phyloP scores from a whole-genome alignment of 2,888 invertebrate genomes.

The Theristus sp. region DNA sequence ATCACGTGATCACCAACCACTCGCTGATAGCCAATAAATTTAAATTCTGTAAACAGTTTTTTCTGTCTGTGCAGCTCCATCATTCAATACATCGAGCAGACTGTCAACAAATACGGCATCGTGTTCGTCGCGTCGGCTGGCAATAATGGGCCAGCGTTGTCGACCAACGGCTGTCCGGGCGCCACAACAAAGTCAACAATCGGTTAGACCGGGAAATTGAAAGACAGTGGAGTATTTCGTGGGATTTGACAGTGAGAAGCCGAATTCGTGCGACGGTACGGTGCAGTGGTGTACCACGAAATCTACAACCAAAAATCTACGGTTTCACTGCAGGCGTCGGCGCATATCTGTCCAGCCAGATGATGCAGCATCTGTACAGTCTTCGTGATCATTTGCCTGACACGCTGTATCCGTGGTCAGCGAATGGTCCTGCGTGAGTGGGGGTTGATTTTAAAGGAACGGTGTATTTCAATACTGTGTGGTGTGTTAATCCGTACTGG shows the following conservation, averaged over 20 bases:
- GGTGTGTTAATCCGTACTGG: too few relatives aligned
- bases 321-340: constrained; percentile 52
- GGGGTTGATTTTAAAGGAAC: neutral
- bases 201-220: neutral
- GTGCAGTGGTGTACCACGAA: neutral
- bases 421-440: constrained; percentile 38
- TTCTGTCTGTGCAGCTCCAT: constrained; percentile 46
- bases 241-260: neutral
- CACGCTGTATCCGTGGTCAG: constrained; percentile 55
- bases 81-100: constrained; percentile 42
- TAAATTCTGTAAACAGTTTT: too few relatives aligned
- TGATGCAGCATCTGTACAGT: constrained; percentile 89
- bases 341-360: constrained; percentile 87
- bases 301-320: too few relatives aligned
- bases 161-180: constrained; percentile 58
- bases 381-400: constrained; percentile 60
- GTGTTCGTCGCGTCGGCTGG: constrained; percentile 85
- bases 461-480: too few relatives aligned
- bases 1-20: too few relatives aligned
- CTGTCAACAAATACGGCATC: constrained; percentile 69
- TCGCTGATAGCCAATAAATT: too few relatives aligned
- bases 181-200: constrained; percentile 17
- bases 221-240: neutral
- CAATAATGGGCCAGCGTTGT: constrained; percentile 78
- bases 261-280: neutral